These are phyloP conservation scores for Drepanosiphum platanoidis DNA, from an alignment of 2,888 invertebrate genomes.

Conservation along the genomic window DNA sequence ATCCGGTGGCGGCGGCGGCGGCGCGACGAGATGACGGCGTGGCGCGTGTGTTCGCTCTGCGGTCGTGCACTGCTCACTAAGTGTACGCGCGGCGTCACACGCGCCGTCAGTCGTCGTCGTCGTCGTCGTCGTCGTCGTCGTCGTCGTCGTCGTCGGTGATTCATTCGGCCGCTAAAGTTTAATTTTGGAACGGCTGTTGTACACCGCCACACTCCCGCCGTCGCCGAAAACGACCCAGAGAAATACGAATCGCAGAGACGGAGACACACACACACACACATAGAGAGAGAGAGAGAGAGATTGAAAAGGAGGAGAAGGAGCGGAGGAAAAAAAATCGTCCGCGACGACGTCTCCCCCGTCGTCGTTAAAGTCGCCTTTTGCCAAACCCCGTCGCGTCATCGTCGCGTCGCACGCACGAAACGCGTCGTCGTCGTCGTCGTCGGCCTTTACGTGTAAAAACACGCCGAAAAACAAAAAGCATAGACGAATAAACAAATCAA, in stretches of 20 bases:
- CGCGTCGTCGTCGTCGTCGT: no score
- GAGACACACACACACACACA: background rate
- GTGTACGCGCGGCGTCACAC: background rate
- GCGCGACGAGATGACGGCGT: constrained; percentile 7
- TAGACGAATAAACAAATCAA: constrained; percentile 23
- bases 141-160: constrained; percentile 21
- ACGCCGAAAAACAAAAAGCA: background rate
- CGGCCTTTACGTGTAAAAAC: constrained; percentile 23
- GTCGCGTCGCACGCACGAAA: background rate
- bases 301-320: background rate
- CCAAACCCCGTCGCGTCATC: background rate
- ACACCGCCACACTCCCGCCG: background rate
- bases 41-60: background rate
- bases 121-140: no score
- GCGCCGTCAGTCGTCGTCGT: constrained; percentile 3
- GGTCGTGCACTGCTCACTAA: background rate
- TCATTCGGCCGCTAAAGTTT: constrained; percentile 50
- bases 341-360: constrained; percentile 7
- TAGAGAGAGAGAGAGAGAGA: no score
- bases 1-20: background rate
- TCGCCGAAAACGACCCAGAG: background rate
- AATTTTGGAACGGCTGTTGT: constrained; percentile 53
- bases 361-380: constrained; percentile 52
- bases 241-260: background rate
- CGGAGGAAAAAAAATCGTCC: background rate